Percentiles rank a stretch among this genome's conserved stretches.
phyloP scores from a whole-genome alignment of 2,888 invertebrate genomes.

The Dimorphilus gyrociliatus region DNA sequence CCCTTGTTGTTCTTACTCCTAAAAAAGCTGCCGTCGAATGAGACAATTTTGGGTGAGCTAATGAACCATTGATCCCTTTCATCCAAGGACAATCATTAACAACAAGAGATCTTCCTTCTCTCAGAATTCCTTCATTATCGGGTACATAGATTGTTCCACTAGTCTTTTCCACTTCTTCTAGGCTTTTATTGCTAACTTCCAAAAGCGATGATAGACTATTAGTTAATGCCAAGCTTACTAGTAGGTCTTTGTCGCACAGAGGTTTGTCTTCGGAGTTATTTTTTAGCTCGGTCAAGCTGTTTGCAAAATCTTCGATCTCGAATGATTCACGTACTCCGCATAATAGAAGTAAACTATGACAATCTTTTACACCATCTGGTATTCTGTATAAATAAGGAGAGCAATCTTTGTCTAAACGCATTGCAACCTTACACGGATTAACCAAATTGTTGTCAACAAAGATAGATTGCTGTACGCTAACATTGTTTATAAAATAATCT shows the following conservation, averaged over 20 bases:
- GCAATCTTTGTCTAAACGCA: conserved; percentile 6
- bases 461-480: too few species aligned
- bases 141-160: conserved; percentile 13
- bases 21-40: too few species aligned
- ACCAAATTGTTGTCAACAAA: too few species aligned
- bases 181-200: conserved; percentile 4
- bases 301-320: conserved; percentile 6
- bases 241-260: conserved; percentile 6
- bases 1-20: conserved; percentile 13
- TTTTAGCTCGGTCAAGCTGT: conserved; percentile 4
- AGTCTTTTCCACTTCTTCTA: conserved; percentile 5
- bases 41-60: too few species aligned
- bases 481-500: too few species aligned
- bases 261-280: conserved; percentile 2
- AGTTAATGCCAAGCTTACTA: conserved; percentile 6
- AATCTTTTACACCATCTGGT: conserved; percentile 7
- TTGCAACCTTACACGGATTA: too few species aligned
- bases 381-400: conserved; percentile 12
- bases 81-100: conserved; percentile 17
- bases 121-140: conserved; percentile 12
- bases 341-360: conserved; percentile 7
- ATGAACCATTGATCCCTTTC: too few species aligned
- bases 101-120: conserved; percentile 13
- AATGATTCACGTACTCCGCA: conserved; percentile 11
- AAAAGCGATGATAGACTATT: conserved; percentile 7